A percentile compares a stretch with the other conserved stretches of the same genome.
Evolutionary conservation across 2,888 invertebrate species (phyloP).

Genomic region (Drosophila leonis): DNA sequence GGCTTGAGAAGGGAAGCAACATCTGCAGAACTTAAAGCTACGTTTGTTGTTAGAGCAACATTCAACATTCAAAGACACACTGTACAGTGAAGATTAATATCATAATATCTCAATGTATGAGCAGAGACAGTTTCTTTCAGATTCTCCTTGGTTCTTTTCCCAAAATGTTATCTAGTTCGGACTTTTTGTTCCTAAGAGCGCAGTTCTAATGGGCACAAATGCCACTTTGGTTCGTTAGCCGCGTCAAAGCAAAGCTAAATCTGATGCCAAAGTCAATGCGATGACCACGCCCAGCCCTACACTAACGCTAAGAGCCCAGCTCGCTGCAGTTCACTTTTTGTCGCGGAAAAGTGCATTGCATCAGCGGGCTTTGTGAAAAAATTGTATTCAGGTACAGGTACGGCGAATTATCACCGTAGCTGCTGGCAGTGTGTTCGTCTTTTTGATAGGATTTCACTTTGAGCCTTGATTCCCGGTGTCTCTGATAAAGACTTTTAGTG

Average conservation of each 20-base stretch:
- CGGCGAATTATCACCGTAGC: neutral
- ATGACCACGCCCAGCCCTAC: neutral
- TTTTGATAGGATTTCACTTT: conserved; percentile 42
- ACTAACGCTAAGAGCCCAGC: neutral
- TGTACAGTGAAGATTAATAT: neutral
- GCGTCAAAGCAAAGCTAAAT: conserved; percentile 24
- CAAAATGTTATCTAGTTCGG: too few relatives aligned
- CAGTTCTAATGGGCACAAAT: neutral
- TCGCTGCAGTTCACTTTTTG: conserved; percentile 8
- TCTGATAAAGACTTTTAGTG: neutral
- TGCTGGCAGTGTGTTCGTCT: conserved; percentile 26
- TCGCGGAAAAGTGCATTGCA: conserved; percentile 62
- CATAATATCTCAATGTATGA: neutral
- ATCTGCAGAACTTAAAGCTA: conserved; percentile 22
- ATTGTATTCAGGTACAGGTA: conserved; percentile 41
- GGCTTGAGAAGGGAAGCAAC: conserved; percentile 10
- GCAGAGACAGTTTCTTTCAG: neutral
- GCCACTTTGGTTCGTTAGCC: conserved; percentile 35
- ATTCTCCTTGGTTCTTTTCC: neutral
- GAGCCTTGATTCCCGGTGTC: neutral
- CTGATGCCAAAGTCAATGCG: conserved; percentile 13
- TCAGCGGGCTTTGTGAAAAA: conserved; percentile 60
- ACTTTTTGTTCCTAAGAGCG: neutral
- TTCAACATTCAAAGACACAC: neutral
- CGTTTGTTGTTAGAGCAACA: neutral